phyloP scores from a whole-genome alignment of 2,888 invertebrate species.

The Schizaphis graminum region DNA sequence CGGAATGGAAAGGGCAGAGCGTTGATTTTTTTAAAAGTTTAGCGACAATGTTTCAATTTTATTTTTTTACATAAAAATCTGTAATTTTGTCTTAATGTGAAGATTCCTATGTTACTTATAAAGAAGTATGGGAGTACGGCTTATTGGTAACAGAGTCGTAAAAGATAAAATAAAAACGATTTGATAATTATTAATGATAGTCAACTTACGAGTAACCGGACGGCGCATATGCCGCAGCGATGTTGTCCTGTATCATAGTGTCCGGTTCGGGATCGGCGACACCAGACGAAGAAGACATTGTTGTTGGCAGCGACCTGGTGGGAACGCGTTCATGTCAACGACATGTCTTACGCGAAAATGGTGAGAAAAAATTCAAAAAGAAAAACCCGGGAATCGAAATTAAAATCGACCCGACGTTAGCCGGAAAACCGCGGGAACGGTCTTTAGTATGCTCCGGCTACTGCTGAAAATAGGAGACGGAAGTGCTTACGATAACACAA shows the following conservation, averaged over 20 bases:
- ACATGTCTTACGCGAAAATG: constrained; percentile 52
- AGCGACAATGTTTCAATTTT: not conserved
- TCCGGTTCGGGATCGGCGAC: constrained; percentile 62
- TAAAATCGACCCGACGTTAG: not conserved
- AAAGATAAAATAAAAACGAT: not conserved
- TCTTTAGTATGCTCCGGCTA: not conserved
- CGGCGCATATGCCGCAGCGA: constrained; percentile 61
- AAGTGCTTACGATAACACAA: not conserved
- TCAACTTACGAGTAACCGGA: constrained; percentile 57
- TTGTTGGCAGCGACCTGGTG: constrained; percentile 30
- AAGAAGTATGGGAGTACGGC: not conserved
- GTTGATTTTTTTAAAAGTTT: not conserved
- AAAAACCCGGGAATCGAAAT: not conserved
- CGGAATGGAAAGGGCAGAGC: not conserved
- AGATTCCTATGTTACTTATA: not conserved
- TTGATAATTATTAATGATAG: not conserved
- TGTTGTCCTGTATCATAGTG: constrained; percentile 60
- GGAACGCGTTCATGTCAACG: constrained; percentile 56
- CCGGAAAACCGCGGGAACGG: not conserved
- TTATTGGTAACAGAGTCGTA: not conserved
- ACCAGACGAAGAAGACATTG: constrained; percentile 63
- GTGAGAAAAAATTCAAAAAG: not conserved
- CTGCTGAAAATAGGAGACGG: not conserved
- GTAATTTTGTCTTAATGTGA: not conserved
- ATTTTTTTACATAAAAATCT: not conserved